Conservation (phyloP, 2,888 invertebrate species). For the Phortica okadai region DNA sequence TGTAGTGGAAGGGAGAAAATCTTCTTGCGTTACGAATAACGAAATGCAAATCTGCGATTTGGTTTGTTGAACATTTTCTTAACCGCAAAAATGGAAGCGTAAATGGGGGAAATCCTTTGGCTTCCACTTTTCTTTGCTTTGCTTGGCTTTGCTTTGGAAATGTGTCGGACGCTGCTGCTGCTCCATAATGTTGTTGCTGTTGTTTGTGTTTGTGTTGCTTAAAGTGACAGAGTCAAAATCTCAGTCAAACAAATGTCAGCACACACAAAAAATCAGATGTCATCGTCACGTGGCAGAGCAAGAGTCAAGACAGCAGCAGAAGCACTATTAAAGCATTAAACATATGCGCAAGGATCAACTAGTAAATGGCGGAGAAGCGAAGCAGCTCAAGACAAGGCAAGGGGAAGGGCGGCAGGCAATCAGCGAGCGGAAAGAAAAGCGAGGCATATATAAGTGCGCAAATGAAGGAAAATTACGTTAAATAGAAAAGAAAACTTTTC, state of each 20-base stretch:
- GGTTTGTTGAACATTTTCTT: conserved; percentile 73
- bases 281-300: conserved; percentile 48
- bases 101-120: conserved; percentile 5
- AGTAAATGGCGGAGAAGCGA: background rate
- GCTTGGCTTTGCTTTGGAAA: too few relatives aligned
- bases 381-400: background rate
- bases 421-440: background rate
- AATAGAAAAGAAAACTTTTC: conserved; percentile 71
- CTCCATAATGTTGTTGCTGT: too few relatives aligned
- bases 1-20: conserved; percentile 11
- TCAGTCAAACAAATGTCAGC: conserved; percentile 41
- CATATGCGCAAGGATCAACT: conserved; percentile 55
- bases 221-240: conserved; percentile 44
- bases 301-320: conserved; percentile 46
- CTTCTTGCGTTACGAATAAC: conserved; percentile 40
- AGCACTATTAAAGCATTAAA: conserved; percentile 61
- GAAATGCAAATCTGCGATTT: conserved; percentile 71
- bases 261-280: conserved; percentile 35
- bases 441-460: conserved; percentile 43
- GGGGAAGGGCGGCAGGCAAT: background rate
- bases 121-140: background rate
- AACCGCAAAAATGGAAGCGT: conserved; percentile 62
- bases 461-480: conserved; percentile 71
- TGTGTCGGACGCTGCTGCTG: too few relatives aligned
- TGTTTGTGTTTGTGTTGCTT: background rate